These are phyloP conservation scores for Proteles cristata DNA, from an alignment of 2,113 vertebrate genomes.

Conservation along the genomic window DNA sequence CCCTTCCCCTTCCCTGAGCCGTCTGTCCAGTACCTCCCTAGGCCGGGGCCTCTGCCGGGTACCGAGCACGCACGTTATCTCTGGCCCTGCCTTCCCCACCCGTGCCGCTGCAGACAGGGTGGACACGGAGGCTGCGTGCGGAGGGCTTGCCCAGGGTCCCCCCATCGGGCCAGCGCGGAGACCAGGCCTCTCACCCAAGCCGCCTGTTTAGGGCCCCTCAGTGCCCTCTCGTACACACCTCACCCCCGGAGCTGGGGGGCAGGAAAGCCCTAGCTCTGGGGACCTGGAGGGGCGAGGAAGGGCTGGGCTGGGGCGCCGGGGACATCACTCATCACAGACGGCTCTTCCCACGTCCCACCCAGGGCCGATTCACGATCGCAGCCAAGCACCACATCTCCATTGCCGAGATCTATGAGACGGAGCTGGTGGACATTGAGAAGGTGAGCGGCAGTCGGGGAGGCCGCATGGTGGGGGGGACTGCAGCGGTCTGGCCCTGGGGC, in stretches of 20 bases:
- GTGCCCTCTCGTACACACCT: not conserved
- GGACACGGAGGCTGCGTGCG: rapidly evolving
- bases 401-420: constrained; percentile 94
- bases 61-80: not conserved
- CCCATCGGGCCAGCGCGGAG: rapidly evolving
- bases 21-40: rapidly evolving
- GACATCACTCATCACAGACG: rapidly evolving
- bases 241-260: too few species aligned
- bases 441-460: constrained; percentile 70
- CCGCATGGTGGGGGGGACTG: rapidly evolving
- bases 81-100: rapidly evolving
- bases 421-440: constrained; percentile 96
- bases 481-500: rapidly evolving
- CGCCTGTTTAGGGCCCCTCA: not conserved
- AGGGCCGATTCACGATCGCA: constrained; percentile 96
- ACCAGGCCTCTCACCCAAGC: rapidly evolving
- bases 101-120: rapidly evolving
- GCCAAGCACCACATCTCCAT: constrained; percentile 96
- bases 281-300: rapidly evolving
- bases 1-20: not conserved
- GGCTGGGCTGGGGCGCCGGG: rapidly evolving
- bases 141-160: rapidly evolving
- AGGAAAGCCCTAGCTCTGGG: not conserved
- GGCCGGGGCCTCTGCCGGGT: not conserved
- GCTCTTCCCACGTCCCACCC: not conserved